phyloP scores from a whole-genome alignment of 2,113 vertebrate species.

The Pachyramphus minor region DNA sequence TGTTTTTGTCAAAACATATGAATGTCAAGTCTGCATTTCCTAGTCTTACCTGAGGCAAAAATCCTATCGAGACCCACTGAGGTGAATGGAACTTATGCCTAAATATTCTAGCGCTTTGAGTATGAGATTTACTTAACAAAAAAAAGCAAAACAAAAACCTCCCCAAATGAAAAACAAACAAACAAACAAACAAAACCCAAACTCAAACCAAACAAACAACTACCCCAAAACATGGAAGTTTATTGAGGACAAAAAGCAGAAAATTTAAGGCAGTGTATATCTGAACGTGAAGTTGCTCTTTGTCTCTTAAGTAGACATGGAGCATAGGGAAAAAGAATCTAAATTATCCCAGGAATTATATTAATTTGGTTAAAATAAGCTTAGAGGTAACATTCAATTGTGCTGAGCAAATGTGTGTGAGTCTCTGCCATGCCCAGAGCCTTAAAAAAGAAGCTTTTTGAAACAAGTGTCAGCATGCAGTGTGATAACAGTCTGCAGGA shows the following conservation, averaged over 20 bases:
- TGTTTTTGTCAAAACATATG: conserved; percentile 1
- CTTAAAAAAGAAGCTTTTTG: background rate
- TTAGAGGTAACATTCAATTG: background rate
- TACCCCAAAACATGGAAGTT: background rate
- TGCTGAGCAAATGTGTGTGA: background rate
- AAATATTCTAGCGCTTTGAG: background rate
- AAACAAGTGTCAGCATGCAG: background rate
- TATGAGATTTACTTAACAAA: background rate
- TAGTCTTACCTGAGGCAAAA: background rate
- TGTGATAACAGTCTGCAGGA: background rate
- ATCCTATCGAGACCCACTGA: background rate
- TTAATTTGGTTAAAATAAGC: background rate
- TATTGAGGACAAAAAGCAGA: background rate
- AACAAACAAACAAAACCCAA: background rate
- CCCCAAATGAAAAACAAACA: no score
- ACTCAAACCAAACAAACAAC: background rate
- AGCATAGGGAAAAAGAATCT: background rate
- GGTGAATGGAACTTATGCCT: background rate
- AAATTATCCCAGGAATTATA: background rate
- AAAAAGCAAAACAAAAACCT: background rate
- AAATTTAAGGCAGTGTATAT: background rate
- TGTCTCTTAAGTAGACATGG: background rate
- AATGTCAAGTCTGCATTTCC: background rate
- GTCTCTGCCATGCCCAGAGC: background rate
- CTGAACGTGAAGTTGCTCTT: background rate